These are phyloP conservation scores for Chionodraco myersi DNA, from an alignment of 2,113 vertebrate genomes.

Conservation along the genomic window DNA sequence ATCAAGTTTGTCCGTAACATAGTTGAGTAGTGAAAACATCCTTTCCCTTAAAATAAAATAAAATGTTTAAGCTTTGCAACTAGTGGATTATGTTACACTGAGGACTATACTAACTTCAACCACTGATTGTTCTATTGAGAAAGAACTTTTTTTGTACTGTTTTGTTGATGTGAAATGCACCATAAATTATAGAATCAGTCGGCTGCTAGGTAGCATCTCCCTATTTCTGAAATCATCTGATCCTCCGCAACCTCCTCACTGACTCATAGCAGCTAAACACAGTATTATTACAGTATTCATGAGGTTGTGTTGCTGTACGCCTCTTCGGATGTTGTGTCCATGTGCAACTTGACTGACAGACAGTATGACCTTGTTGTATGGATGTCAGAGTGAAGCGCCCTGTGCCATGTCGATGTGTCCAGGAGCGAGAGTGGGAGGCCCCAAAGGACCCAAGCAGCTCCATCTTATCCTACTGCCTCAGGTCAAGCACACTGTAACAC, in stretches of 20 bases:
- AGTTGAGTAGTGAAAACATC: no score
- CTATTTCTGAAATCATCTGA: not conserved
- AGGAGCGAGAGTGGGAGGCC: constrained; percentile 28
- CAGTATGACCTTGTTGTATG: constrained; percentile 36
- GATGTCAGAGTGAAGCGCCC: constrained; percentile 52
- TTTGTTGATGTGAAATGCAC: no score
- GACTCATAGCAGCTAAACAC: constrained; percentile 26
- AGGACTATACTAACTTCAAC: no score
- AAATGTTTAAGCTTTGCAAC: no score
- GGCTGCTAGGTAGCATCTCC: not conserved
- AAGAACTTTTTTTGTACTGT: no score
- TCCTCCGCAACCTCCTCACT: not conserved
- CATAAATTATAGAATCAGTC: no score
- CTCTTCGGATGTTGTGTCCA: constrained; percentile 14
- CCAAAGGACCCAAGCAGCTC: constrained; percentile 21
- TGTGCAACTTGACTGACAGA: constrained; percentile 47
- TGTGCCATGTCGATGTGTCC: constrained; percentile 35
- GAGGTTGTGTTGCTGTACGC: constrained; percentile 12
- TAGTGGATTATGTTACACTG: no score
- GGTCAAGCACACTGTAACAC: constrained; percentile 36
- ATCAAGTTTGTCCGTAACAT: no score
- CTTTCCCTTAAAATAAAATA: no score
- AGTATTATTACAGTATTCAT: constrained; percentile 35
- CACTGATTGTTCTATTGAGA: no score
- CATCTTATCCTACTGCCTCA: constrained; percentile 13